A percentile compares a stretch with the other conserved stretches of the same genome.
These are phyloP conservation scores for Phorcus lineatus DNA, from an alignment of 2,888 invertebrate species.

Conservation along the genomic window DNA sequence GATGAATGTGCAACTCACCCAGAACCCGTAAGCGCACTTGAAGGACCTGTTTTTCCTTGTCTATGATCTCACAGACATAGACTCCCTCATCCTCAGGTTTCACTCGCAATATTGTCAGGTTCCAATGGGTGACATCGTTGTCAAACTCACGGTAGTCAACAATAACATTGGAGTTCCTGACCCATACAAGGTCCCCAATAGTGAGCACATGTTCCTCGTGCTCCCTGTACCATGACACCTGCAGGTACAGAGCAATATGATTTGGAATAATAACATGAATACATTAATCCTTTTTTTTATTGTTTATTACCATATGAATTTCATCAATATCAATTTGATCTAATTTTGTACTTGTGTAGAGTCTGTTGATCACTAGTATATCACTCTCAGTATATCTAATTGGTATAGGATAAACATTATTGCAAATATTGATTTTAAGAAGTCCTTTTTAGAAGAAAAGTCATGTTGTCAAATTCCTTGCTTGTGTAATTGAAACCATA, in stretches of 20 bases:
- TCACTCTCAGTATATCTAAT: no score
- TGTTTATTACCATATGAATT: no score
- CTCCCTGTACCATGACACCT: constrained; percentile 45
- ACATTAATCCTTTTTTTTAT: no score
- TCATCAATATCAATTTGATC: no score
- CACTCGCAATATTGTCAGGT: constrained; percentile 40
- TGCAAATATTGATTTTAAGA: no score
- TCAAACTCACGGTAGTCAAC: constrained; percentile 39
- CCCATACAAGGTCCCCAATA: constrained; percentile 43
- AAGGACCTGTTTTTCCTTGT: constrained; percentile 39
- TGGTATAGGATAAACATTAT: no score
- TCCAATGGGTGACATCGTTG: constrained; percentile 40
- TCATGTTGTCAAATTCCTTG: no score
- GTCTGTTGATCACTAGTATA: no score
- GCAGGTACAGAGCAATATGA: neutral
- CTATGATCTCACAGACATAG: constrained; percentile 45
- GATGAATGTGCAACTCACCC: constrained; percentile 30
- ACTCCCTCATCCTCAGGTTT: constrained; percentile 37
- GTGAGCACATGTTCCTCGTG: constrained; percentile 43
- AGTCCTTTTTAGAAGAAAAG: no score
- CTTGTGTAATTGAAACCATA: no score
- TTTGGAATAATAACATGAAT: no score
- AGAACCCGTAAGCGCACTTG: constrained; percentile 37
- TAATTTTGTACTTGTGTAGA: no score
- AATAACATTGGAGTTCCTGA: constrained; percentile 39